phyloP scores from a whole-genome alignment of 2,797 vertebrate genomes.

The Lithobates sylvaticus region DNA sequence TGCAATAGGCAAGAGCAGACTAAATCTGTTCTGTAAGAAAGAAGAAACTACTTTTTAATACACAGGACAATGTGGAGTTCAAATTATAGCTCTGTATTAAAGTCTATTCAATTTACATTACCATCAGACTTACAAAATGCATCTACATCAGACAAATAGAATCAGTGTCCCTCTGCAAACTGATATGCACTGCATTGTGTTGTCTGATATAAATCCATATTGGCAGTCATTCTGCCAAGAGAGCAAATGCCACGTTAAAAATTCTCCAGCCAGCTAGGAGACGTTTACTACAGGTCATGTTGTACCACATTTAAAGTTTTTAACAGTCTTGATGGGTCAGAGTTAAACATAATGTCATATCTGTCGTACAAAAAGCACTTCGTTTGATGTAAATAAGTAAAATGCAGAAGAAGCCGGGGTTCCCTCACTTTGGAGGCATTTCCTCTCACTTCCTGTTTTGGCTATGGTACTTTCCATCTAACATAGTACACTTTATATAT shows the following conservation, averaged over 20 bases:
- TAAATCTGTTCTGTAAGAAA: conserved; percentile 20
- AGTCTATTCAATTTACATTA: background rate
- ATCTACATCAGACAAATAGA: conserved; percentile 33
- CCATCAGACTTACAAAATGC: background rate
- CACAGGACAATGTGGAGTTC: background rate
- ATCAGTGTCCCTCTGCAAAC: background rate
- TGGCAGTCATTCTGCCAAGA: conserved; percentile 57
- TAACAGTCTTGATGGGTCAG: conserved; percentile 6
- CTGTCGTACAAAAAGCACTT: conserved; percentile 14
- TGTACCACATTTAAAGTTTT: conserved; percentile 37
- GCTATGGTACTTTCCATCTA: too few relatives aligned
- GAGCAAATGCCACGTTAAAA: conserved; percentile 37
- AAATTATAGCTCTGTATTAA: background rate
- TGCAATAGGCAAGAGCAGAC: conserved; percentile 15
- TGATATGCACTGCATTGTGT: background rate
- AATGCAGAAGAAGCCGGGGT: background rate
- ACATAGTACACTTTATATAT: too few relatives aligned
- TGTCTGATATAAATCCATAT: conserved; percentile 34
- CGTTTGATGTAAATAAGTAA: conserved; percentile 4
- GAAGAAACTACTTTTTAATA: background rate
- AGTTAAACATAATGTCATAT: conserved; percentile 6
- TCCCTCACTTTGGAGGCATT: too few relatives aligned
- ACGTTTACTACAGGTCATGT: conserved; percentile 44
- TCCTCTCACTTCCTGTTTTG: too few relatives aligned
- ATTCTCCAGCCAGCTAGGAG: conserved; percentile 16